Evolutionary conservation across 2,888 invertebrate genomes (phyloP), one percentile per base, ranked within the genome.

Genomic region (Molorchus minor): DNA sequence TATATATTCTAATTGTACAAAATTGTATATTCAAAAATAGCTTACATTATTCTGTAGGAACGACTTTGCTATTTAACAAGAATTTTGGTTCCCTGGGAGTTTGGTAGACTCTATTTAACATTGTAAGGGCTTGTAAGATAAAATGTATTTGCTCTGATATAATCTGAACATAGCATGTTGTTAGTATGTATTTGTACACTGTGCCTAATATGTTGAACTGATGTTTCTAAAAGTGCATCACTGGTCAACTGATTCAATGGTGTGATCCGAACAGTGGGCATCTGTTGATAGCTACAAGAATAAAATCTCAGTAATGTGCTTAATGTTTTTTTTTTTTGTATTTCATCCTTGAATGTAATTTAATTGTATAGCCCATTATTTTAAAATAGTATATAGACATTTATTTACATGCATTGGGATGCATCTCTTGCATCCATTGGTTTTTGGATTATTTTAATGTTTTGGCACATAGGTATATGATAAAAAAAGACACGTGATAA

Each of bases 251-350:
- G 62, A 62, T 62, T 62, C 53, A 64, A 64, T 67, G 69, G 69
- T 70, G 69, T 72, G 78, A 79, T 79, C 79, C 79, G 79, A 78
- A 77, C 71, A 78, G 79, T 79, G 79, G 79, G 77, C 77, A 70
- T 71, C 74, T 78, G 77, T 79, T 79, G 77, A 79, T 78, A 79
- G 76, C 73, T 77, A 75, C 74, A 77, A 75, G 75, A 76, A 77
- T 77, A 76, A 77, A 77, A 69, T 71, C 73, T 75, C 69, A 75
- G 71, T 72, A 71, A 71, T 62, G 43, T 2, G 5, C n/a, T n/a
- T n/a, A n/a, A n/a, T n/a, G n/a, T n/a, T n/a, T n/a, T n/a, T n/a
- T n/a, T n/a, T n/a, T n/a, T n/a, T n/a, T n/a, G n/a, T n/a, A n/a
- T n/a, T n/a, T n/a, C n/a, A n/a, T n/a, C n/a, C n/a, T n/a, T n/a